Conservation (phyloP, 64 coral and sea anemone genomes). For the Orbicella faveolata region DNA sequence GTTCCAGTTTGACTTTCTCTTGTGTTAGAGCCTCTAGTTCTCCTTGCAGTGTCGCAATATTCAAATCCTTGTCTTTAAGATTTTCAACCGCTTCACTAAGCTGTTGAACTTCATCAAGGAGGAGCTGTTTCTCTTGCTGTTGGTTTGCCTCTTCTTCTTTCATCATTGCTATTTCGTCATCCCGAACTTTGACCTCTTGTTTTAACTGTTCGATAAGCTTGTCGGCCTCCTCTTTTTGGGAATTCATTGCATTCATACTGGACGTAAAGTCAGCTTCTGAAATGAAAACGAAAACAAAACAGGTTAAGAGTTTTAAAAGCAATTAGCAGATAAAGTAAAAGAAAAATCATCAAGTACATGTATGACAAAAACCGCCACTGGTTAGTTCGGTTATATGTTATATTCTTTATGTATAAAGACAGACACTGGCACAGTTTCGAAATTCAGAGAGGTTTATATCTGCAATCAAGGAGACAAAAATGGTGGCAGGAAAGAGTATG, state of each 20-base stretch:
- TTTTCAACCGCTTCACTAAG: slow-evolving; percentile 33
- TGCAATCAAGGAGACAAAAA: too few relatives aligned
- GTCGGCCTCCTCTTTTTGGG: slow-evolving; percentile 29
- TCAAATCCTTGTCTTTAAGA: slow-evolving; percentile 16
- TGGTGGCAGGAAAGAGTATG: too few relatives aligned
- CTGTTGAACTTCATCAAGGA: slow-evolving; percentile 32
- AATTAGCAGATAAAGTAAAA: neutral
- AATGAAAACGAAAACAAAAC: neutral
- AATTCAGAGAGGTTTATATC: too few relatives aligned
- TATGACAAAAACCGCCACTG: neutral
- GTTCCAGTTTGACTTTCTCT: neutral
- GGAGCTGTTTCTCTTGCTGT: slow-evolving; percentile 10
- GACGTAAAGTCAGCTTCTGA: slow-evolving; percentile 25
- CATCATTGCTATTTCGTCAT: neutral
- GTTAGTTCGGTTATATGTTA: neutral
- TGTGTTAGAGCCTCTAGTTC: neutral
- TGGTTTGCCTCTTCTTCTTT: neutral
- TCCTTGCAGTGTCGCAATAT: neutral
- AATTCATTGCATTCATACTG: slow-evolving; percentile 20
- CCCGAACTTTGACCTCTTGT: neutral
- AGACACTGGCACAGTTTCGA: neutral
- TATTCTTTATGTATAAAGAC: neutral
- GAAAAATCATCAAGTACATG: neutral
- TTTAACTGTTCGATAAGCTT: slow-evolving; percentile 6
- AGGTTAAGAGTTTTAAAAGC: neutral